Evolutionary conservation across 1,140 invertebrate genomes (phyloP), one percentile per base, ranked within the genome.

Genomic region (Drosophila nebulosa): DNA sequence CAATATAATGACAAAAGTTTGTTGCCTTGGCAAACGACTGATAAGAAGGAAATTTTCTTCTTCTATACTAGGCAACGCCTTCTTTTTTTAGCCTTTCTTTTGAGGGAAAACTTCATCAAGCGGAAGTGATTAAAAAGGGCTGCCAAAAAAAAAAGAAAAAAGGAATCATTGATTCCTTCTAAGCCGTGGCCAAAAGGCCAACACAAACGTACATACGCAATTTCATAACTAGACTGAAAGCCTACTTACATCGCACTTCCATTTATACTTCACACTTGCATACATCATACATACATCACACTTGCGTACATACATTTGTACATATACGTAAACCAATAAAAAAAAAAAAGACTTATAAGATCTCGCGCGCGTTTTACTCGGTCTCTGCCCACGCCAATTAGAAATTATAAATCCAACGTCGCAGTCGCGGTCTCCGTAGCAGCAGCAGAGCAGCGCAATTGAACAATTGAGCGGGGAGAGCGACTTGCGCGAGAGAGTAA

Each of bases 381-480:
- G 61, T 18, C 30, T 27, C 71, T 75, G 67, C 78, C 78, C 65
- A 73, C 77, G 73, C 83, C 83, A 86, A 81, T 88, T 88, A 78
- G 83, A 86, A 81, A 64, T 86, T 71, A 69, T 69, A 69, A 79
- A 68, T 69, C 73, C 77, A 86, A 74, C 65, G 79, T 50, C 67
- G 53, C 61, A 55, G 22, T 55, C 39, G 6, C 16, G 9, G 39
- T 16, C 14, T 0, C 39, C 16, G 18, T 4, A 21, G 18, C 16
- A 18, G 16, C 1, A 46, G 16, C 36, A 39, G 36, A 18, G 39
- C 39, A 9, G 56, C 16, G 72, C 62, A 68, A 84, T 77, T 62
- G 27, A 73, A 64, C 55, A 79, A 73, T 63, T 72, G 81, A 84
- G 79, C 72, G 65, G 24, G 22, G 69, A 81, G 81, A 86, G 83